Percentiles rank a stretch among this genome's conserved stretches.
phyloP scores from a whole-genome alignment of 2,888 invertebrate genomes.

The Bellardia pandia region DNA sequence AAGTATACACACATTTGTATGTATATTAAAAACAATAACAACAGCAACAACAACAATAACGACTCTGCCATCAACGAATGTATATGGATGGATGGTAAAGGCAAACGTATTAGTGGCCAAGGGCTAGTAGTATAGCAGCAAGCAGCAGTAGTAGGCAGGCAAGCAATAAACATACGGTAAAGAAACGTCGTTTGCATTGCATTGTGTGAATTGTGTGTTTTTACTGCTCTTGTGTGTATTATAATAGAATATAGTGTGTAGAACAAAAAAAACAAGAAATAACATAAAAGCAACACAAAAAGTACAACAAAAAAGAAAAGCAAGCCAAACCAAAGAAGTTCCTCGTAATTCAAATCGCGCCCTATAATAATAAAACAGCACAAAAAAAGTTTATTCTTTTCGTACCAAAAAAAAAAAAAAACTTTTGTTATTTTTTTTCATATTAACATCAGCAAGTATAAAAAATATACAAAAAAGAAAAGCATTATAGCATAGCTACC shows the following conservation, averaged over 20 bases:
- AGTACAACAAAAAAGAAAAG: slow-evolving; percentile 64
- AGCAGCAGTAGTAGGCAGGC: slow-evolving; percentile 73
- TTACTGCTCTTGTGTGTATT: slow-evolving; percentile 64
- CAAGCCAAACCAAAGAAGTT: slow-evolving; percentile 71
- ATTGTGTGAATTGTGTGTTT: slow-evolving; percentile 71
- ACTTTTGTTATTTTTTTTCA: slow-evolving; percentile 51
- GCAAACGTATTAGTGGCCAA: slow-evolving; percentile 80
- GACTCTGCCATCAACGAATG: slow-evolving; percentile 58
- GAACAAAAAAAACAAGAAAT: slow-evolving; percentile 44
- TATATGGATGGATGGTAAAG: slow-evolving; percentile 72
- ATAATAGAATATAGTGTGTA: slow-evolving; percentile 71
- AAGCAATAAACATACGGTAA: slow-evolving; percentile 74
- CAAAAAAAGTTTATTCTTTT: slow-evolving; percentile 65
- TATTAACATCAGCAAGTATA: slow-evolving; percentile 59
- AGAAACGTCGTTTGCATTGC: slow-evolving; percentile 73
- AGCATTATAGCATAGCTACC: slow-evolving; percentile 65
- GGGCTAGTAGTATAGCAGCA: slow-evolving; percentile 78
- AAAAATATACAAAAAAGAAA: slow-evolving; percentile 52
- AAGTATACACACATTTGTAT: slow-evolving; percentile 51
- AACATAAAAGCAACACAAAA: background rate
- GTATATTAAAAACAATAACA: slow-evolving; percentile 49
- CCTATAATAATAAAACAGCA: slow-evolving; percentile 71
- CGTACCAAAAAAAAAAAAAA: slow-evolving; percentile 17
- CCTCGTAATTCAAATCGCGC: slow-evolving; percentile 72
- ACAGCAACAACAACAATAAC: slow-evolving; percentile 51